Evolutionary conservation across 2,888 invertebrate genomes (phyloP).

Genomic region (Tanypteryx hageni): DNA sequence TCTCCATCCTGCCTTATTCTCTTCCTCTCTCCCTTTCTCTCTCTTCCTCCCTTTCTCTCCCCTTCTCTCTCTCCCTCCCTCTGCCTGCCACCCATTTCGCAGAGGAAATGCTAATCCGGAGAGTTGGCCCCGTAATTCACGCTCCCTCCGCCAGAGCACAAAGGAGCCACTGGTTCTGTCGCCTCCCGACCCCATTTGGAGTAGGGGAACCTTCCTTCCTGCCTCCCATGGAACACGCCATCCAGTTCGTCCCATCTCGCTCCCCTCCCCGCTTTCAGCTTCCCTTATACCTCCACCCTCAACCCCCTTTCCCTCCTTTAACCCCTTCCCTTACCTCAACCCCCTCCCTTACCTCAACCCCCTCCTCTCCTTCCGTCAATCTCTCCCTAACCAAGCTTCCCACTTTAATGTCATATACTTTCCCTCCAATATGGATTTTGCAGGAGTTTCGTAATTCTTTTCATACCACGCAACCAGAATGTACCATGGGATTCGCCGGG

Average conservation of each 20-base stretch:
- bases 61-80: not conserved
- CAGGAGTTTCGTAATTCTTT: not conserved
- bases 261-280: not conserved
- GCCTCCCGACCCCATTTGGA: constrained; percentile 47
- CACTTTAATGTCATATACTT: constrained; percentile 19
- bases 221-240: constrained; percentile 28
- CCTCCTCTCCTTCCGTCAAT: constrained; percentile 26
- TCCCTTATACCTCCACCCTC: not conserved
- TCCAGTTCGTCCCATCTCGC: constrained; percentile 11
- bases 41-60: not conserved
- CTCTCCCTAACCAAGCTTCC: not conserved
- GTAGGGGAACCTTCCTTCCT: not conserved
- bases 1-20: not conserved
- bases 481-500: not conserved
- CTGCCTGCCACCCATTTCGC: constrained; percentile 1
- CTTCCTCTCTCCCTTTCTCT: not conserved
- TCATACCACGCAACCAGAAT: not conserved
- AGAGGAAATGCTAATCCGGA: constrained; percentile 61
- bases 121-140: constrained; percentile 56
- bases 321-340: not conserved
- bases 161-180: constrained; percentile 59
- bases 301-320: not conserved
- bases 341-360: not conserved
- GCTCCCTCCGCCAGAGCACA: constrained; percentile 50
- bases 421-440: constrained; percentile 50